Evolutionary conservation across 2,797 vertebrate species (phyloP).

Genomic region (Todus mexicanus): DNA sequence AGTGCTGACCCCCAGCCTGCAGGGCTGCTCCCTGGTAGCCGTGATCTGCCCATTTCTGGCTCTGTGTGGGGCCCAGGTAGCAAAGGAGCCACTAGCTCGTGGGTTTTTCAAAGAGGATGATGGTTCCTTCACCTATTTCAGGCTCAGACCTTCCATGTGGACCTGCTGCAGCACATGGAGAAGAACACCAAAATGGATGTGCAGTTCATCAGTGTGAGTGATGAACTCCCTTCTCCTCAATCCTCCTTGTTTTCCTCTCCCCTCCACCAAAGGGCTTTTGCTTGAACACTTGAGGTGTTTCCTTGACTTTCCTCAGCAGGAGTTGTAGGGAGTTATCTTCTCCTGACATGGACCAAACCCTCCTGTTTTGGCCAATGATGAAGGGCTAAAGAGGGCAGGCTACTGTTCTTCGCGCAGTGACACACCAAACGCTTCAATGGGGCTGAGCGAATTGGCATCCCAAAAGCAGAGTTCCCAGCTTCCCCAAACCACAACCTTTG

Average conservation of each 20-base stretch:
- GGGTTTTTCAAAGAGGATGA: neutral
- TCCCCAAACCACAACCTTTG: neutral
- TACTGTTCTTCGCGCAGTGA: neutral
- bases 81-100: neutral
- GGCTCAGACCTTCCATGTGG: constrained; percentile 91
- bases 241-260: neutral
- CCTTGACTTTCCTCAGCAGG: neutral
- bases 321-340: neutral
- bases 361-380: neutral
- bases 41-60: neutral
- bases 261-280: neutral
- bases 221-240: neutral
- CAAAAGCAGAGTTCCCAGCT: neutral
- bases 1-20: neutral
- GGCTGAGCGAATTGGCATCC: neutral
- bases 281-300: neutral
- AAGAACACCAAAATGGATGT: constrained; percentile 93
- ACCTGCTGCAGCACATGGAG: constrained; percentile 93
- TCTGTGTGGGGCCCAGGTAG: neutral
- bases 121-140: constrained; percentile 30
- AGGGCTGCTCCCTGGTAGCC: neutral
- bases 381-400: neutral
- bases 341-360: neutral
- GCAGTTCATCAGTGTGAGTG: constrained; percentile 90
- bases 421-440: rapidly evolving